phyloP scores from a whole-genome alignment of 2,888 invertebrate genomes.

The Drosophila meridiana region DNA sequence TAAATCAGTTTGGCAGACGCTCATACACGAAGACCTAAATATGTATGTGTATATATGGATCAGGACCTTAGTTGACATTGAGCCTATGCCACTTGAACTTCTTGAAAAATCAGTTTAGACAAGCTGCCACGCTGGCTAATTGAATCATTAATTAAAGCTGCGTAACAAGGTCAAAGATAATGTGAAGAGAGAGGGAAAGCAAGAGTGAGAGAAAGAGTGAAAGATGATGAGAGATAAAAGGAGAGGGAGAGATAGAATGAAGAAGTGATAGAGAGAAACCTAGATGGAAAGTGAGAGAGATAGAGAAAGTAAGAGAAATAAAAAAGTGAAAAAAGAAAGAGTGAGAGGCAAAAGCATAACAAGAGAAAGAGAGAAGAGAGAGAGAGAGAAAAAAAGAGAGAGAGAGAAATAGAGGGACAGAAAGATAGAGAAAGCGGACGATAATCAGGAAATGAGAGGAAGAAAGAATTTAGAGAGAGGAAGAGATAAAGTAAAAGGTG shows the following conservation, averaged over 20 bases:
- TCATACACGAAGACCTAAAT: conserved; percentile 6
- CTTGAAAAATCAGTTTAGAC: conserved; percentile 53
- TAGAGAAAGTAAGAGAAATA: neutral
- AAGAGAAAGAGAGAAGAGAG: neutral
- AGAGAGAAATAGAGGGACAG: neutral
- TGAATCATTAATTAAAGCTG: conserved; percentile 41
- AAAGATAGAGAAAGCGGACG: neutral
- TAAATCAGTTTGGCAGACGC: conserved; percentile 26
- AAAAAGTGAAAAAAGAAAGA: neutral
- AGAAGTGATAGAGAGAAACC: neutral
- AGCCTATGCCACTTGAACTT: conserved; percentile 21
- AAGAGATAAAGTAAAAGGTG: neutral
- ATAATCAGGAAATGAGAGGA: neutral
- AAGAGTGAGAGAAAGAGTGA: neutral
- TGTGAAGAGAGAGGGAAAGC: neutral
- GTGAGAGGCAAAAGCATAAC: neutral
- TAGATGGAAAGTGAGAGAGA: neutral
- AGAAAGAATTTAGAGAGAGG: neutral
- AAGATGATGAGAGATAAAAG: neutral
- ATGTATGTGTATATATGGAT: neutral
- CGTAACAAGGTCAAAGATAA: conserved; percentile 11
- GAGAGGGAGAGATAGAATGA: neutral
- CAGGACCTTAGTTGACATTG: conserved; percentile 27
- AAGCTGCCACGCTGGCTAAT: conserved; percentile 20
- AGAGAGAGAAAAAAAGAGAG: neutral